Percentiles rank a stretch among this genome's conserved stretches.
Conservation (phyloP, 2,797 vertebrate species). For the Dipus sagitta region DNA sequence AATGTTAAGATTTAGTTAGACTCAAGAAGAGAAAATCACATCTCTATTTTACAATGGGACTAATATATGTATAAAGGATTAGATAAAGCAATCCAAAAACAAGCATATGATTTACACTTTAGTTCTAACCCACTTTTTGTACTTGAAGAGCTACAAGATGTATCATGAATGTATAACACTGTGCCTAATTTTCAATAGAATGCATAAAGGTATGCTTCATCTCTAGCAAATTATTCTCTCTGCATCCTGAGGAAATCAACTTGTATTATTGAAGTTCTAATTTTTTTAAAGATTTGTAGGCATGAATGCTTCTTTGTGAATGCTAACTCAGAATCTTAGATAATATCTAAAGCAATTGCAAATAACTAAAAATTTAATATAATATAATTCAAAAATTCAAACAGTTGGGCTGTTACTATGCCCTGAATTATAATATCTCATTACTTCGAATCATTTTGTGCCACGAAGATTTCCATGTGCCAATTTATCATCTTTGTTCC, state of each 20-base stretch:
- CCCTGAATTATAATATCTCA: conserved; percentile 63
- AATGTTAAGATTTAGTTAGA: conserved; percentile 85
- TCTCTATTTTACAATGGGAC: conserved; percentile 82
- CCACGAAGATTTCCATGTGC: conserved; percentile 26
- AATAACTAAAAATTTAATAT: conserved; percentile 69
- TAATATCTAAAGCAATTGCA: conserved; percentile 65
- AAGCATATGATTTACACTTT: conserved; percentile 84
- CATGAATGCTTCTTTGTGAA: conserved; percentile 59
- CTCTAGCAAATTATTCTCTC: conserved; percentile 78
- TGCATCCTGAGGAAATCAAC: conserved; percentile 75
- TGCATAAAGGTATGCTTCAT: conserved; percentile 67
- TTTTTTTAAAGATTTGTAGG: conserved; percentile 68
- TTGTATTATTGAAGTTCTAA: conserved; percentile 65
- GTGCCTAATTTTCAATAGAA: conserved; percentile 80
- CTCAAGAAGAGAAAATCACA: conserved; percentile 85
- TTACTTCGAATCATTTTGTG: conserved; percentile 56
- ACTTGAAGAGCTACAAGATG: conserved; percentile 75
- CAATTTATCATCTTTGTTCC: conserved; percentile 58
- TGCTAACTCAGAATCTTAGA: conserved; percentile 74
- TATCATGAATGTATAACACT: conserved; percentile 78
- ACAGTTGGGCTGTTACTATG: conserved; percentile 19
- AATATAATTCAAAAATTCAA: conserved; percentile 76
- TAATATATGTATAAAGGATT: conserved; percentile 85
- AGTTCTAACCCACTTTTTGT: conserved; percentile 76
- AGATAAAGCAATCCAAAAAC: conserved; percentile 83